These are phyloP conservation scores for Nasonovia ribisnigri DNA, from an alignment of 2,888 invertebrate species.

Conservation along the genomic window DNA sequence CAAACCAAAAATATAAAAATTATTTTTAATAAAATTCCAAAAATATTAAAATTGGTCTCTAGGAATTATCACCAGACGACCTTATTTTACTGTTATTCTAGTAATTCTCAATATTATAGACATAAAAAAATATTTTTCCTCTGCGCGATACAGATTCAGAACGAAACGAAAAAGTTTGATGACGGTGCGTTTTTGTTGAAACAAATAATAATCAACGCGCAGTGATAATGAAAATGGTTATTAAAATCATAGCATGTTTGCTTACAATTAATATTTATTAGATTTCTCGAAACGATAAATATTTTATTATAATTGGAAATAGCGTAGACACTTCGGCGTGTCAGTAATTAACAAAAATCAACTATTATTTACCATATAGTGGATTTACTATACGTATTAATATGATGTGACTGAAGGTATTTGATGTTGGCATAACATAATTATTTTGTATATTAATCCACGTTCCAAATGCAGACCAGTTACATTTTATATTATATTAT, in stretches of 20 bases:
- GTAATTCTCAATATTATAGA: background rate
- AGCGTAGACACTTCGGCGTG: background rate
- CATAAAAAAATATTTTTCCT: background rate
- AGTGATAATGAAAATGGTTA: background rate
- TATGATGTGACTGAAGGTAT: background rate
- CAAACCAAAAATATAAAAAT: background rate
- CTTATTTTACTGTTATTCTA: background rate
- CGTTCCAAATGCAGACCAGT: background rate
- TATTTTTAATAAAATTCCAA: background rate
- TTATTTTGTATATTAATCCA: background rate
- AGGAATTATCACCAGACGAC: background rate
- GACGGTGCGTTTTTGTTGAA: background rate
- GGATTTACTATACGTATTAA: background rate
- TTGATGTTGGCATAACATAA: background rate
- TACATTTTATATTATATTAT: background rate
- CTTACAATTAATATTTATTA: background rate
- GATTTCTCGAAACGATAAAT: background rate
- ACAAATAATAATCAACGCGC: background rate
- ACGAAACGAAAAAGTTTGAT: background rate
- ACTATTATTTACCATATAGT: no score
- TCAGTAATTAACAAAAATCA: background rate
- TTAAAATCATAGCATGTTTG: background rate
- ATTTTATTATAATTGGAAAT: background rate
- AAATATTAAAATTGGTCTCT: background rate
- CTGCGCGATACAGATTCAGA: background rate